Evolutionary conservation across 2,797 vertebrate genomes (phyloP), one percentile per base, ranked within the genome.

Genomic region (Pseudochaenichthys georgianus): DNA sequence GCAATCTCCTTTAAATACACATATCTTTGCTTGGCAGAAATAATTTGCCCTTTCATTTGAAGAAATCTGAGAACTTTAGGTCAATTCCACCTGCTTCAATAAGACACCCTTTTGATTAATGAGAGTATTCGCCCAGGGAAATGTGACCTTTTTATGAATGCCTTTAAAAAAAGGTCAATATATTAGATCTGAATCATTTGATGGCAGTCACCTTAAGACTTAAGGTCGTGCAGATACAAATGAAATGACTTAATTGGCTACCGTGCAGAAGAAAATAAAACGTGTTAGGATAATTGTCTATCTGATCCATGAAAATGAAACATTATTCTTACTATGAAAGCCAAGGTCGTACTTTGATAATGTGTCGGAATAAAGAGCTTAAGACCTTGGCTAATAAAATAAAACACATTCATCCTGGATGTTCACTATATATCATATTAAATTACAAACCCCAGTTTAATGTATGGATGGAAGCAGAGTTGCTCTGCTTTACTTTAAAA

Each of bases 61-160:
- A 70, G 5, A 67, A 70, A 66, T 55, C 28, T 60, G 54, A 58
- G 23, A 63, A 12, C 38, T 64, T 82, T 13, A 48, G 69, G 54
- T 68, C 52, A 19, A 11, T 66, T 64, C 70, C 5, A n/a, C 58
- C 63, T 1, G 1, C 13, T 76, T 12, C 45, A 63, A 77, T 71
- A 68, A 59, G 42, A 80, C 64, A 38, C 13, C 47, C 47, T 83
- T 83, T 85, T 77, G 53, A 79, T 83, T 83, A 89, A 82, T 81
- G 64, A 64, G 82, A 80, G 64, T 81, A 78, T 84, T 87, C 86
- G 17, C 73, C 34, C 45, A 38, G 62, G 78, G 47, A 86, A 88
- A 65, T 75, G 17, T 75, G 81, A 85, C 82, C 79, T 91, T 91
- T 86, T 73, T 73, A 70, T 55, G 50, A 83, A 83, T 21, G 61